Evolutionary conservation across 2,888 invertebrate genomes (phyloP), one percentile per base, ranked within the genome.

Genomic region (Tenthredo mesomela): DNA sequence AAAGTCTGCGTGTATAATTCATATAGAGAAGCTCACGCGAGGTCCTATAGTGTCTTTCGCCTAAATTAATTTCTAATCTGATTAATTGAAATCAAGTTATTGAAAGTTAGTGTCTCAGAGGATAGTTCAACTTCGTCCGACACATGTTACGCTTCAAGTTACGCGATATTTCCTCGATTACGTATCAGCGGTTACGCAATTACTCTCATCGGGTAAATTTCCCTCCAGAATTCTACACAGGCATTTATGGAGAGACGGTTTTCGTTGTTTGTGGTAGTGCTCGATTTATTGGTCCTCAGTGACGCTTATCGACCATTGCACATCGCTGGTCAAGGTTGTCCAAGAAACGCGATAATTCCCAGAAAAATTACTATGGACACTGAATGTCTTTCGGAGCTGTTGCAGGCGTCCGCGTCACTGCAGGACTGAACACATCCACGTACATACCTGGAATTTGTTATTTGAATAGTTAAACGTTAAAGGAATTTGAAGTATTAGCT

Each of bases 401-500:
- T 98, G 93, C 98, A 98, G 12, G 98, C 98, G 93, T 98, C 98
- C 0, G 97, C 97, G 91, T 98, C 98, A 92, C 96, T 97, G 94
- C 98, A 98, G 90, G 98, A 98, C 92, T 98, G 98, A n/a, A 98
- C 96, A 93, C 98, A 98, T 84, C 98, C 98, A 89, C 96, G 96
- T 86, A 98, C 97, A 91, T 98, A 97, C 91, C 98, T 98, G 93
- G 12, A 94, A 80, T 83, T 67, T 12, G 12, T 61, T 61, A 21
- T 61, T 61, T 6, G 25, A 61, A 61, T 25, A 12, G 10, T 61
- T 25, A 25, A 25, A 12, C 61, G 70, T 40, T 2, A 4, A 75
- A 67, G 50, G 71, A 85, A 85, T 84, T 4, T 37, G 2, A n/a
- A 33, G 43, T 18, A 61, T 61, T 4, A 61, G 25, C 0, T 12